These are phyloP conservation scores for Antheraea yamamai DNA, from an alignment of 2,888 invertebrate genomes.

Conservation along the genomic window DNA sequence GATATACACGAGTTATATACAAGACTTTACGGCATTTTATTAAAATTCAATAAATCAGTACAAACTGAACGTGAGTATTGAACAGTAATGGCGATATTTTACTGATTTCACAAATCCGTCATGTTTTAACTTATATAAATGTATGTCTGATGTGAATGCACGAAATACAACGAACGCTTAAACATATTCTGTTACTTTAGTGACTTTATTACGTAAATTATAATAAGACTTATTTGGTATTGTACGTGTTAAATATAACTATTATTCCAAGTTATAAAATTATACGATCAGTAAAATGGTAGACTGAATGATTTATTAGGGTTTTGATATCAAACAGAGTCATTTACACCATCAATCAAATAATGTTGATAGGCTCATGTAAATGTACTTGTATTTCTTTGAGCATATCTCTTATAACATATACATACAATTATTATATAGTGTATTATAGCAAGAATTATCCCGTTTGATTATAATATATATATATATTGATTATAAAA, in stretches of 20 bases:
- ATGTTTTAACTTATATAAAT: constrained; percentile 32
- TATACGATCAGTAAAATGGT: constrained; percentile 19
- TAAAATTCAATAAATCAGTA: neutral
- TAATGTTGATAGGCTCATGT: constrained; percentile 49
- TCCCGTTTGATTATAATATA: neutral
- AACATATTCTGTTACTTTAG: constrained; percentile 23
- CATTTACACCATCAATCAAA: constrained; percentile 50
- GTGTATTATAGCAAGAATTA: neutral
- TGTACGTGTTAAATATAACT: neutral
- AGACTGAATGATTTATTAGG: constrained; percentile 47
- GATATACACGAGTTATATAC: neutral
- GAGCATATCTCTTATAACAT: constrained; percentile 17
- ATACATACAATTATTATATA: neutral
- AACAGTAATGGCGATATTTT: constrained; percentile 29
- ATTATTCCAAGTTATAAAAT: constrained; percentile 14
- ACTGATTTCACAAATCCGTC: constrained; percentile 28
- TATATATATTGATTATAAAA: too few relatives aligned
- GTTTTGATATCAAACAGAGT: constrained; percentile 50
- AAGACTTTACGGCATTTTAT: neutral
- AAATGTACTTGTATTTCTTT: constrained; percentile 48
- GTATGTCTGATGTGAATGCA: constrained; percentile 24
- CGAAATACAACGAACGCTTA: constrained; percentile 24
- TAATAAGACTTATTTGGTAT: constrained; percentile 4
- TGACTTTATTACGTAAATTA: constrained; percentile 14
- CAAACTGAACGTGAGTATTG: constrained; percentile 8